These are phyloP conservation scores for Tyria jacobaeae DNA, from an alignment of 2,888 invertebrate species.

Conservation along the genomic window DNA sequence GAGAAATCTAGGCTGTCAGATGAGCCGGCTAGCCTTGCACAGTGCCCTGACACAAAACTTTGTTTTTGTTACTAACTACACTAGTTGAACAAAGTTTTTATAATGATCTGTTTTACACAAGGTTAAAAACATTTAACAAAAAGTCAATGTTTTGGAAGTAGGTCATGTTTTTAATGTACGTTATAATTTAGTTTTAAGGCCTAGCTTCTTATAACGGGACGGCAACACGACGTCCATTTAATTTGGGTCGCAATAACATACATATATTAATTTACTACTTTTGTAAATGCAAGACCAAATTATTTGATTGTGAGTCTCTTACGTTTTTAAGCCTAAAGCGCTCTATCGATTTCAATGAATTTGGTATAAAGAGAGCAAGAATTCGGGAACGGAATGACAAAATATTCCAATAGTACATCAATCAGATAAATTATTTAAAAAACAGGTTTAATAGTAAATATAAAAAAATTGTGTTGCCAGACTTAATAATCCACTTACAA, in stretches of 20 bases:
- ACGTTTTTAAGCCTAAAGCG: too few species aligned
- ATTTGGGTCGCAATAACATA: too few species aligned
- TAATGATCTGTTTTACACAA: background rate
- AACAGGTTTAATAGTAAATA: background rate
- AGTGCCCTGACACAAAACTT: slow-evolving; percentile 42
- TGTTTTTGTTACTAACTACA: slow-evolving; percentile 28
- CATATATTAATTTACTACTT: too few species aligned
- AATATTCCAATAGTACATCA: too few species aligned
- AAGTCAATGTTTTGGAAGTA: background rate
- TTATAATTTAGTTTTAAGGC: background rate
- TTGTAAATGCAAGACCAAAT: too few species aligned
- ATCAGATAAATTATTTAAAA: background rate
- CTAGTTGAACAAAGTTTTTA: slow-evolving; percentile 4
- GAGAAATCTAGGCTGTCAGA: slow-evolving; percentile 33
- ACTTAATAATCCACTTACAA: too few species aligned
- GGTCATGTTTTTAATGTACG: background rate
- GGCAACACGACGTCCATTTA: background rate
- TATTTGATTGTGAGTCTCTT: too few species aligned
- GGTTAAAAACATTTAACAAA: slow-evolving; percentile 1
- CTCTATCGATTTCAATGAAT: too few species aligned
- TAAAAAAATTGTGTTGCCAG: slow-evolving; percentile 3
- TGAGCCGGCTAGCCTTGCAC: slow-evolving; percentile 26
- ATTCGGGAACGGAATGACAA: too few species aligned
- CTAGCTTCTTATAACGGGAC: background rate
- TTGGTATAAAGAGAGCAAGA: too few species aligned